phyloP scores from a whole-genome alignment of 2,888 invertebrate genomes.

The Eutolmus rufibarbis region DNA sequence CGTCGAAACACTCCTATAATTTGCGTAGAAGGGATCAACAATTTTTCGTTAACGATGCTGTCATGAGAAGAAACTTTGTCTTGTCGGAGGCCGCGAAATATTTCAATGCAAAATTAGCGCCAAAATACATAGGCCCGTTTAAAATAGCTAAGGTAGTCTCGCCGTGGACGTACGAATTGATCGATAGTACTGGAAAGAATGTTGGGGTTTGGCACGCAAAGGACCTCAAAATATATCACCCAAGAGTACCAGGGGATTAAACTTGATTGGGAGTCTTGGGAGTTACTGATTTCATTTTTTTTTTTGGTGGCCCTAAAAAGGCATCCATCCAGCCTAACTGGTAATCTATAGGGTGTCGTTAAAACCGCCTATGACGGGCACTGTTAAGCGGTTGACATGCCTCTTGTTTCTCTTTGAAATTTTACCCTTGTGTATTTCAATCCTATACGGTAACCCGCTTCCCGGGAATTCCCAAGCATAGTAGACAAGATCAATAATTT shows the following conservation, averaged over 20 bases:
- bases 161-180: not conserved
- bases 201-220: not conserved
- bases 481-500: no score
- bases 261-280: not conserved
- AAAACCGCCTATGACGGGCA: not conserved
- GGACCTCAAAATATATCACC: not conserved
- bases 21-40: not conserved
- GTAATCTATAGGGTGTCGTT: not conserved
- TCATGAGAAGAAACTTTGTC: not conserved
- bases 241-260: not conserved
- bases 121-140: not conserved
- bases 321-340: not conserved
- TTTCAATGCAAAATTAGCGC: not conserved
- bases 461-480: no score
- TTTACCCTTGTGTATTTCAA: no score
- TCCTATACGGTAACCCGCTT: no score
- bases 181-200: not conserved
- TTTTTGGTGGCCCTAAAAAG: not conserved
- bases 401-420: not conserved
- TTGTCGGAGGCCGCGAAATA: not conserved
- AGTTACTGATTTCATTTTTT: not conserved
- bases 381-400: not conserved
- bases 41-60: not conserved
- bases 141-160: not conserved
- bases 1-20: not conserved